Evolutionary conservation across 2,797 vertebrate genomes (phyloP).

Genomic region (Enteromius treurensis): DNA sequence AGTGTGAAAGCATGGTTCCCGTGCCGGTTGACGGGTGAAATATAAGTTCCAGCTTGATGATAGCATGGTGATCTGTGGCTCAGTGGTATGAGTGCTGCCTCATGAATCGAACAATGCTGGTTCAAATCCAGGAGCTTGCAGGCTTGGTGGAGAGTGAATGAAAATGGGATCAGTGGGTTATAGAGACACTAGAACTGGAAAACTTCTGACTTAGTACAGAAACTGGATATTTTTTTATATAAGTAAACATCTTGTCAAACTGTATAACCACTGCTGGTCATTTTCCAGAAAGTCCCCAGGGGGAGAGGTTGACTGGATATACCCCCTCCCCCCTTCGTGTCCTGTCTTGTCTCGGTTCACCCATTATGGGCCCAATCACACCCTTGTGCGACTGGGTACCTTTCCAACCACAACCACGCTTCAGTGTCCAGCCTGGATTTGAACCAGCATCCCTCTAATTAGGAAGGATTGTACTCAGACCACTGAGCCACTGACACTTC

Average conservation of each 20-base stretch:
- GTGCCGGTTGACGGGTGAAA: background rate
- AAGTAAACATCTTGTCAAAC: accelerated
- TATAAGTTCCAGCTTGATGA: background rate
- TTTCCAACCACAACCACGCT: accelerated
- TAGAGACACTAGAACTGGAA: accelerated
- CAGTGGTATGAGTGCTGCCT: background rate
- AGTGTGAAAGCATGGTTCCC: too few species aligned
- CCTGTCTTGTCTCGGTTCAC: accelerated
- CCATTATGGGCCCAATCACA: accelerated
- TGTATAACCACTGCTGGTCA: accelerated
- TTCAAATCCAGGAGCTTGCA: background rate
- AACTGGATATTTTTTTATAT: background rate
- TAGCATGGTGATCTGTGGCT: background rate
- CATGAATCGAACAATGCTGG: background rate
- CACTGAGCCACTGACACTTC: background rate
- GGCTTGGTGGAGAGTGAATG: background rate
- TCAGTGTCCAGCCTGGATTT: background rate
- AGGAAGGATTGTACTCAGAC: too few species aligned
- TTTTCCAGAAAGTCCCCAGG: background rate
- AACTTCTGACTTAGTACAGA: background rate
- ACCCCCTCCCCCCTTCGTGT: background rate
- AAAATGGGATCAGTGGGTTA: accelerated
- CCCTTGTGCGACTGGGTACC: background rate
- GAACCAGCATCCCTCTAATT: accelerated
- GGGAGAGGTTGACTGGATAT: background rate